Evolutionary conservation across 2,888 invertebrate species (phyloP), one percentile per base, ranked within the genome.

Genomic region (Heteropelma amictum): DNA sequence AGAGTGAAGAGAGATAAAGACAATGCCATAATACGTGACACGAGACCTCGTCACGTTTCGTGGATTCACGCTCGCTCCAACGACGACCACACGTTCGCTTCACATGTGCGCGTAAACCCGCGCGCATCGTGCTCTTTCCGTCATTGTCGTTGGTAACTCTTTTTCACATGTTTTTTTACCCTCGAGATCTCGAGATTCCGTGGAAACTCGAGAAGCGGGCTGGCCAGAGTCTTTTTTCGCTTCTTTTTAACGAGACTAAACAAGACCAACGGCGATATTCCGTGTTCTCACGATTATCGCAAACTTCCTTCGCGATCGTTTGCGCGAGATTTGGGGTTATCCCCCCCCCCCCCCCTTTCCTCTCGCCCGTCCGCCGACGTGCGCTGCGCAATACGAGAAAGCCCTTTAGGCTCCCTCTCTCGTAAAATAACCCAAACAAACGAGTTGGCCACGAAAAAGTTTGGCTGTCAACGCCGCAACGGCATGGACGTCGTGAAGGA

Each of bases 11-110:
- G 38, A 69, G 35, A 58, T 45, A 53, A 71, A 63, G 67, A 77
- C 68, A 64, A 69, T 64, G 53, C n/a, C 63, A 30, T 42, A 38
- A 67, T 77, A 78, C 78, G 78, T 77, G 75, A 78, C 70, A 75
- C 60, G 60, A 77, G 56, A 72, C 30, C 49, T 7, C 47, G 67
- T 72, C 77, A 72, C 73, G 73, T 77, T 74, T 77, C 67, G 61
- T 63, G 56, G 60, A 54, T 64, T 47, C 47, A 70, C 65, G 51
- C 68, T 53, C 68, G 33, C 10, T 40, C 28, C 38, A 51, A 51
- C 49, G 63, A 49, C 49, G 49, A 42, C 17, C 12, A 51, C 33
- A 49, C 10, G 38, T 49, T 53, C 28, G 51, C 45, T 61, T 73
- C 47, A 70, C 67, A 53, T 67, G 70, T 70, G 70, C 47, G 65